Conservation (phyloP, 2,113 vertebrate species). For the Chionodraco myersi region DNA sequence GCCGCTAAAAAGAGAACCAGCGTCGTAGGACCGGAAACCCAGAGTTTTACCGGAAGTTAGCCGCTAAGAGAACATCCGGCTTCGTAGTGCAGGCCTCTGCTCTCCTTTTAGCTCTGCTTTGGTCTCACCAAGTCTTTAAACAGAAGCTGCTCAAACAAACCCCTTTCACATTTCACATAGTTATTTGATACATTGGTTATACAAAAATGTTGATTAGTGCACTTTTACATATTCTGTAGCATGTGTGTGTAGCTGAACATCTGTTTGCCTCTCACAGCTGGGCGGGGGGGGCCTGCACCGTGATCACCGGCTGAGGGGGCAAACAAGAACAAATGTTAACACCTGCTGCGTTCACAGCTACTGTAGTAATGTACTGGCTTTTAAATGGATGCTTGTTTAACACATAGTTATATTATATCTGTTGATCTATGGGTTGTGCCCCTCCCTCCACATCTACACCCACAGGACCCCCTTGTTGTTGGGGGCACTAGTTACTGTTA, state of each 20-base stretch:
- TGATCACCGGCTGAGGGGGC: slow-evolving; percentile 78
- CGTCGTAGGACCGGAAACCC: no score
- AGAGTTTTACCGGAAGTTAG: no score
- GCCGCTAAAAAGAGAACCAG: no score
- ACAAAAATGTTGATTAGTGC: slow-evolving; percentile 1
- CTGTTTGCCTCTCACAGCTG: slow-evolving; percentile 43
- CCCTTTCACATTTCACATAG: slow-evolving; percentile 12
- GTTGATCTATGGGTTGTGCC: no score
- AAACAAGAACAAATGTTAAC: neutral
- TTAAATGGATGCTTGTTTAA: no score
- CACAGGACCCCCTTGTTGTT: no score
- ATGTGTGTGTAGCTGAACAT: neutral
- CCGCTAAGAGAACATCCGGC: no score
- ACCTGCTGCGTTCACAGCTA: no score
- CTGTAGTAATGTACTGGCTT: no score
- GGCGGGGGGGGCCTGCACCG: slow-evolving; percentile 48
- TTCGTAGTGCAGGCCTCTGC: neutral
- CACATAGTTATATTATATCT: no score
- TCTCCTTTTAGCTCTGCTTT: neutral
- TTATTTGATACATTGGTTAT: neutral
- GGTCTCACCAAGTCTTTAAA: neutral
- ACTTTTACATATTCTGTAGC: neutral
- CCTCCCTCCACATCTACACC: no score
- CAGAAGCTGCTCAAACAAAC: neutral
- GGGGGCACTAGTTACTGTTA: no score